Evolutionary conservation across 2,888 invertebrate species (phyloP), one percentile per base, ranked within the genome.

Genomic region (Euproctis similis): DNA sequence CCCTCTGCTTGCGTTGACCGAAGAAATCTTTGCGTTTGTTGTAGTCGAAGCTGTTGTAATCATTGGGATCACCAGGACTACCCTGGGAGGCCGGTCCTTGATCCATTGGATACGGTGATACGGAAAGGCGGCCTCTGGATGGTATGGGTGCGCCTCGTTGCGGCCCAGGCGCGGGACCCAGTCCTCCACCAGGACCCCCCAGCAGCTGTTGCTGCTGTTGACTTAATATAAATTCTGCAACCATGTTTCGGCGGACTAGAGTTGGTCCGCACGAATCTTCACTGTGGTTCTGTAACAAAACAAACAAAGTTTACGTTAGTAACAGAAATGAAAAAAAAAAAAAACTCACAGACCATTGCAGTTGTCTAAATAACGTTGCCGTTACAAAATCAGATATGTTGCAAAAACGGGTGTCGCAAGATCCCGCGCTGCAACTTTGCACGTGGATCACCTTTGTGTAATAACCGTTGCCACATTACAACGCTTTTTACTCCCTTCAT

Each of bases 1-100:
- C 97, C 8, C 98, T 87, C 64, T 97, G 97, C 66, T 97, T 97
- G 55, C 97, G 89, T 59, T 94, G 93, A 1, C 93, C 93, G 74
- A 95, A 94, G 58, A 94, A 87, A 46, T 95, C 95, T 62, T 95
- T 95, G 47, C 92, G 89, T 53, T 91, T 89, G 55, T 90, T 87
- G 63, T 86, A 84, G 45, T 86, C 88, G 68, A 82, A 91, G 55
- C 88, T 85, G 84, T 62, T 59, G 51, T 74, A 76, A 45, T 81
- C 76, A 33, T 67, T 55, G 13, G 66, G 67, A 50, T 75, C 70
- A 5, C 56, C 60, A 9, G 66, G 58, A 19, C 58, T 49, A 26
- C 59, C 61, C 31, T 51, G 51, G 28, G 73, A 62, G 13, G 69
- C 62, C 3, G 70, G 70, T 7, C 62, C 57, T 36, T 66, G 74